phyloP scores from a whole-genome alignment of 2,113 vertebrate genomes.

The Dasyurus viverrinus region DNA sequence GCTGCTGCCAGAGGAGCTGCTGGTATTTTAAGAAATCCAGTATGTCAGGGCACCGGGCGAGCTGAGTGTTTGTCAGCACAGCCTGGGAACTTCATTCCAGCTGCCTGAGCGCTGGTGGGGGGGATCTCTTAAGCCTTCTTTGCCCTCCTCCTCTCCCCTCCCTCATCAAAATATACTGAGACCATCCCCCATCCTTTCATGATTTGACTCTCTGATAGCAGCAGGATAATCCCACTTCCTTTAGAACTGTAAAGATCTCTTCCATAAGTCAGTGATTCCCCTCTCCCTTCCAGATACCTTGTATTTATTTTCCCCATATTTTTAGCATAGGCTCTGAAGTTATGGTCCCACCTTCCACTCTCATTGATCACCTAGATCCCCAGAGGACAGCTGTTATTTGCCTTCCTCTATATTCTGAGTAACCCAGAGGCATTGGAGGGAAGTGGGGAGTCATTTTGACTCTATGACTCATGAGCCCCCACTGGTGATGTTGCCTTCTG shows the following conservation, averaged over 20 bases:
- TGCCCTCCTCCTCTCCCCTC: not conserved
- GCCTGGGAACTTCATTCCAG: not conserved
- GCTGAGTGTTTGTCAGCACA: not conserved
- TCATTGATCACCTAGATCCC: not conserved
- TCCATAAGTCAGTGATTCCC: not conserved
- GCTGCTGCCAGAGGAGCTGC: not conserved
- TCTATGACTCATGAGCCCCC: not conserved
- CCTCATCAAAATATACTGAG: not conserved
- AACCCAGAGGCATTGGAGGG: not conserved
- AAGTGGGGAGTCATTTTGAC: not conserved
- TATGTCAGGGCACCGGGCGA: not conserved
- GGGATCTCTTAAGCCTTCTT: not conserved
- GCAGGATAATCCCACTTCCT: not conserved
- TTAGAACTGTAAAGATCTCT: not conserved
- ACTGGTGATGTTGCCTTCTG: not conserved
- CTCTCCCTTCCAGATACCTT: not conserved
- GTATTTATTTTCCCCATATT: not conserved
- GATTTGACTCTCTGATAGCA: not conserved
- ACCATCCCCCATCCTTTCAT: not conserved
- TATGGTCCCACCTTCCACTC: not conserved
- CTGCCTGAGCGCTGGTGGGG: not conserved
- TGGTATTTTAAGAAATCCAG: constrained; percentile 1
- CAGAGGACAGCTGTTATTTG: not conserved
- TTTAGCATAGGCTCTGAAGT: not conserved
- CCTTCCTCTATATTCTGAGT: not conserved